Base-by-base conservation (phyloP, 1,140 invertebrate genomes). In the Macrobrachium rosenbergii region DNA sequence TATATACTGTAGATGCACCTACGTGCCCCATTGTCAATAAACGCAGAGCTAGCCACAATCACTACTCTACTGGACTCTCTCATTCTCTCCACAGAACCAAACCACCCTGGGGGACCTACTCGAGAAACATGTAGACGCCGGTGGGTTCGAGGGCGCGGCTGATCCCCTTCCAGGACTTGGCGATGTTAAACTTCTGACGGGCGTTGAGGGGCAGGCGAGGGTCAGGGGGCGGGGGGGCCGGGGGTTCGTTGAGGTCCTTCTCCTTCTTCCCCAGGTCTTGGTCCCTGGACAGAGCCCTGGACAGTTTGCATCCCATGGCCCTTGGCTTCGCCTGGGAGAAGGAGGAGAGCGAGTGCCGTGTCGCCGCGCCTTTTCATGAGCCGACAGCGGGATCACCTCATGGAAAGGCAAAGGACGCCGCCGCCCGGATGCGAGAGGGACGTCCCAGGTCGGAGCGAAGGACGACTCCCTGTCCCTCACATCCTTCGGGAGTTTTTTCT, bases 91-190 rank as follows among this genome's bases (percentile, higher is more conserved):
- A 52, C 52, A 52, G 8, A 52, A 10, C 12, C 52, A 7, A 52
- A 0, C 52, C 69, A 72, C 14, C 28, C 28, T 3, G 28, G 28
- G 28, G 52, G 0, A 94, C 96, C 95, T 92, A 97, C 96, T 96
- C 96, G 91, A 97, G 93, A 92, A 98, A 97, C 96, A 98, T 98
- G 92, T 94, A 95, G 89, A 98, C 94, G 21, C 96, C 97, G 45
- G 97, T 97, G 19, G 95, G 94, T 92, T 96, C 96, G 94, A 97
- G 96, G 2, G 96, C 96, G 89, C 96, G 94, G 72, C 95, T 94
- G 88, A 97, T 97, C 7, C 95, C 96, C 91, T 97, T 97, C 97
- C 97, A 98, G 17, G 96, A 97, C 3, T 96, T 96, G 62, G 96
- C 93, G 93, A 98, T 96, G 86, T 94, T 95, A 91, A 96, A 97